Evolutionary conservation across 2,113 vertebrate genomes (phyloP).

Genomic region (Rhadina sibilatrix): DNA sequence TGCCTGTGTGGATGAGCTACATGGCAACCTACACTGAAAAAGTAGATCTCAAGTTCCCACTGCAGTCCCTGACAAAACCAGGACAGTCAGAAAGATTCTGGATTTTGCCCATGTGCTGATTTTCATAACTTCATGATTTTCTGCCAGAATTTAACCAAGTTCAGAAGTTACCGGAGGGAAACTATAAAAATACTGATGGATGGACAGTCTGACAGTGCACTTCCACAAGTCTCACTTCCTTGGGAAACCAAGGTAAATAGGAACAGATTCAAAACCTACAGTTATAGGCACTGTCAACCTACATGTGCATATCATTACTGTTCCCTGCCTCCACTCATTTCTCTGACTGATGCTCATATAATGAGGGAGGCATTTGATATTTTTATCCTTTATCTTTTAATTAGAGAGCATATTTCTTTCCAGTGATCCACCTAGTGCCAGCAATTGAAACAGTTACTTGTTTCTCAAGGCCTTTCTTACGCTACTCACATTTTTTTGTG

Average conservation of each 20-base stretch:
- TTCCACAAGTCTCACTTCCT: background rate
- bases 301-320: background rate
- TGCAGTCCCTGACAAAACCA: background rate
- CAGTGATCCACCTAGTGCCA: background rate
- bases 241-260: background rate
- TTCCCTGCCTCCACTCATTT: background rate
- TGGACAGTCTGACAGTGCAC: background rate
- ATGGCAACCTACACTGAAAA: background rate
- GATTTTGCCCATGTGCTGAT: background rate
- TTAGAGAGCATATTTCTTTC: conserved; percentile 18
- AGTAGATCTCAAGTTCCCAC: fast-evolving
- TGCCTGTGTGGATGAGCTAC: background rate
- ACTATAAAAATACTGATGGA: background rate
- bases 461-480: background rate
- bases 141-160: background rate
- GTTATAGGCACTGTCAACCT: background rate
- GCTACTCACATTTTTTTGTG: background rate
- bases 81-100: background rate
- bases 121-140: background rate
- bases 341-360: background rate
- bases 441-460: background rate
- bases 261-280: background rate
- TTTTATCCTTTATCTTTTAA: conserved; percentile 44
- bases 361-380: conserved; percentile 1
- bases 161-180: background rate